A percentile compares a stretch with the other conserved stretches of the same genome.
phyloP scores from a whole-genome alignment of 1,140 invertebrate genomes.

The Pseudobourletiella spinata region DNA sequence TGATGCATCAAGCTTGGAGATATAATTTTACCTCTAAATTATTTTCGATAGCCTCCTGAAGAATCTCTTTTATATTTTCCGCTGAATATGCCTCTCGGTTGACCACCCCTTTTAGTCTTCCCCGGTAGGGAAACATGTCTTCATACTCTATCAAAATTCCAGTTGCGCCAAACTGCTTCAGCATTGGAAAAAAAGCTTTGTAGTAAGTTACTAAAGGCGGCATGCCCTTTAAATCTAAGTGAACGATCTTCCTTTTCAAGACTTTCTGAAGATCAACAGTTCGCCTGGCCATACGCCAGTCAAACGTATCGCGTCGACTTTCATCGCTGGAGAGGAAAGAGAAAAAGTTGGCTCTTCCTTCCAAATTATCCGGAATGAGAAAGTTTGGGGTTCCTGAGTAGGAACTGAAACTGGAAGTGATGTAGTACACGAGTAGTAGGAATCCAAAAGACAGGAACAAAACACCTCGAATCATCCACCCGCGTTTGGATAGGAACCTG shows the following conservation, averaged over 20 bases:
- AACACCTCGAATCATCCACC: constrained; percentile 6
- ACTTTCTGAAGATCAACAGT: background rate
- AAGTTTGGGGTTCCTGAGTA: too few species aligned
- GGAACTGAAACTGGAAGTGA: background rate
- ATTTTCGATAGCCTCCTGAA: constrained; percentile 43
- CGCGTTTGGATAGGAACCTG: background rate
- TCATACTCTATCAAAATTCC: constrained; percentile 48
- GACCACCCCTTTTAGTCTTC: constrained; percentile 46
- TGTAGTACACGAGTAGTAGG: constrained; percentile 12
- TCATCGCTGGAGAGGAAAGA: background rate
- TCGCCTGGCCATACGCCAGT: background rate
- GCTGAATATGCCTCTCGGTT: constrained; percentile 47
- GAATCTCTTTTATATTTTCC: constrained; percentile 42
- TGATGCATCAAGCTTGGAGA: too few species aligned
- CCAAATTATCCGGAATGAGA: too few species aligned
- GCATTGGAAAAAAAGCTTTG: constrained; percentile 59
- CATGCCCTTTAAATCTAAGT: constrained; percentile 84
- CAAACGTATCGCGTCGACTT: background rate
- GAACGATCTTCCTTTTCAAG: constrained; percentile 49
- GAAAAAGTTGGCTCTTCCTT: too few species aligned
- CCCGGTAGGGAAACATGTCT: constrained; percentile 48
- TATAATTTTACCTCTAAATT: constrained; percentile 42
- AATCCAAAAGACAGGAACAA: background rate
- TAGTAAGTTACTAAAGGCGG: constrained; percentile 66
- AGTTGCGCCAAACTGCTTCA: constrained; percentile 57